These are phyloP conservation scores for Oxytorus armatus DNA, from an alignment of 2,888 invertebrate species.

Conservation along the genomic window DNA sequence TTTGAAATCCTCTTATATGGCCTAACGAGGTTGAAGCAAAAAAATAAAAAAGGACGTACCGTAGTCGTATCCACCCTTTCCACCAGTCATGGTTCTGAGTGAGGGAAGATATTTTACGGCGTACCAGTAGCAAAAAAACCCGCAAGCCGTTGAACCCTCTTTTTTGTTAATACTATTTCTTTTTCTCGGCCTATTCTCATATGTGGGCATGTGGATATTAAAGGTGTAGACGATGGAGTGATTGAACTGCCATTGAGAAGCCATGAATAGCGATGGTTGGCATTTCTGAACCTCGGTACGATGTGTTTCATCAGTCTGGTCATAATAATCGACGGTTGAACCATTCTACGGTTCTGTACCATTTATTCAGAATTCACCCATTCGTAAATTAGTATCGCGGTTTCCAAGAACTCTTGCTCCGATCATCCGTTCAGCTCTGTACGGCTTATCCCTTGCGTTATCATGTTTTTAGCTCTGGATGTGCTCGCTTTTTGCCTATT, in stretches of 20 bases:
- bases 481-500: conserved; percentile 25
- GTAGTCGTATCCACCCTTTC: conserved; percentile 4
- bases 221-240: background rate
- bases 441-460: conserved; percentile 29
- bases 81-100: background rate
- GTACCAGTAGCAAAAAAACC: background rate
- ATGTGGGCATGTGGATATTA: background rate
- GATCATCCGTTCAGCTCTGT: conserved; percentile 25
- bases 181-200: background rate
- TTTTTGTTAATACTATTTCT: background rate
- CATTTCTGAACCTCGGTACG: background rate
- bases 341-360: background rate
- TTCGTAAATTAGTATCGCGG: conserved; percentile 23
- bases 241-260: background rate
- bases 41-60: background rate
- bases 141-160: background rate
- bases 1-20: conserved; percentile 23
- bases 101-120: background rate
- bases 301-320: background rate
- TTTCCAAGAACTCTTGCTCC: conserved; percentile 26
- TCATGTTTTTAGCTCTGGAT: conserved; percentile 13
- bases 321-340: background rate
- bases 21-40: conserved; percentile 33
- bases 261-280: background rate
- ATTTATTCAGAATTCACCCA: background rate